A percentile compares a stretch with the other conserved stretches of the same genome.
phyloP scores from a whole-genome alignment of 2,113 vertebrate species.

The Hypocryptadius cinnamomeus region DNA sequence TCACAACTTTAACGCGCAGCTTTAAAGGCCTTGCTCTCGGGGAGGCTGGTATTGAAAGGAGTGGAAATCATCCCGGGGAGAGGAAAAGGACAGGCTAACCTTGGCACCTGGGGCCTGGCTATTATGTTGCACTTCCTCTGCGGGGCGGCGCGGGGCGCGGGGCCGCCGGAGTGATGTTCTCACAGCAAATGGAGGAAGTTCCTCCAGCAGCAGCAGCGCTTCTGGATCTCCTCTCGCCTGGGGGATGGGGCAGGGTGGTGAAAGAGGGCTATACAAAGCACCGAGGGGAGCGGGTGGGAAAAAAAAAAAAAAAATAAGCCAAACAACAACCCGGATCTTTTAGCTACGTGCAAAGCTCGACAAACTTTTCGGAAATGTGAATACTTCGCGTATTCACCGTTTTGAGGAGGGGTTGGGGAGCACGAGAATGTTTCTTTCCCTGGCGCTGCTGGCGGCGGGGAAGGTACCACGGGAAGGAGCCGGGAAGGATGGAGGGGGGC shows the following conservation, averaged over 20 bases:
- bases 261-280: not conserved
- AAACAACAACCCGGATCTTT: not conserved
- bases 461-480: not conserved
- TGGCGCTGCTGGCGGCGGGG: not conserved
- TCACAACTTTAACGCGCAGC: not conserved
- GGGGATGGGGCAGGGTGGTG: constrained; percentile 1
- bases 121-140: constrained; percentile 58
- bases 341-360: not conserved
- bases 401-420: not conserved
- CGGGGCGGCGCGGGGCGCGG: constrained; percentile 40
- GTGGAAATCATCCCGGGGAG: constrained; percentile 34
- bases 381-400: not conserved
- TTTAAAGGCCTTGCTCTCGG: not conserved
- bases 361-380: not conserved
- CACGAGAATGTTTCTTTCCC: not conserved
- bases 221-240: not conserved
- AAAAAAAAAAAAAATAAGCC: not conserved
- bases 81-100: constrained; percentile 63
- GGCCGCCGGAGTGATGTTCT: constrained; percentile 34
- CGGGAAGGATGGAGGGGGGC: constrained; percentile 10
- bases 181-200: constrained; percentile 80
- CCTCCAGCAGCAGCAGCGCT: constrained; percentile 17
- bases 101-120: constrained; percentile 67
- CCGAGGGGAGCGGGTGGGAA: not conserved
- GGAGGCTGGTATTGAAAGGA: not conserved